Evolutionary conservation across 2,797 vertebrate genomes (phyloP), one percentile per base, ranked within the genome.

Genomic region (Manis crassicaudata): DNA sequence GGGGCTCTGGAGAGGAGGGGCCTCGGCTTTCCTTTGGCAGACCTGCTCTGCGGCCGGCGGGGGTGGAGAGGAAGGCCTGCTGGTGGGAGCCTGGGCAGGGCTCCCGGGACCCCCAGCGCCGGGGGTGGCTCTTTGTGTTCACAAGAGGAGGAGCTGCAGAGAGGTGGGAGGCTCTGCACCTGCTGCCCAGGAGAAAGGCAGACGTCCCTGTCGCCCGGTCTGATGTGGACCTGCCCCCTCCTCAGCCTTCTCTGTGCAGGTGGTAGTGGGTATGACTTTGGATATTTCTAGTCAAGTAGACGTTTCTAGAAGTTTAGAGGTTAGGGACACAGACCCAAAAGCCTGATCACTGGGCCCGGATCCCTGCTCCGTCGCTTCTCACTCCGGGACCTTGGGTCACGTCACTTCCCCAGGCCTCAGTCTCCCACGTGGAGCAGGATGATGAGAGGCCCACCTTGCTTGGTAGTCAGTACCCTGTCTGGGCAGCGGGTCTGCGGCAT

Each of bases 1-100:
- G 90, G 96, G 90, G 50, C 96, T 95, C 96, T 97, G 97, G 83
- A 97, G 97, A 97, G 92, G 77, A 90, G 81, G 63, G 72, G 89
- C 91, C 95, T 98, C 13, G 67, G 75, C 58, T 98, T 98, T 98
- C 98, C 97, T 98, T 98, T 98, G 98, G 97, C 97, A 98, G 96
- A 97, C 97, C 56, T 95, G 76, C 94, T 94, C 96, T 5, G 63
- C 93, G 73, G 52, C 88, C 97, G 96, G 96, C 92, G 93, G 97
- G 92, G 95, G 98, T 97, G 97, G 97, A 93, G 98, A 98, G 97
- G 96, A 77, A 90, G 83, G 68, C 52, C 54, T 63, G 3, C 40
- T 35, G 50, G n/a, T 62, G 35, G n/a, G 75, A 91, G 87, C 92
- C 27, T 32, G 81, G 50, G 73, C 90, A 9, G 35, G 65, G 37